Base-by-base conservation (phyloP, 2,113 vertebrate species). In the Amphilophus citrinellus region DNA sequence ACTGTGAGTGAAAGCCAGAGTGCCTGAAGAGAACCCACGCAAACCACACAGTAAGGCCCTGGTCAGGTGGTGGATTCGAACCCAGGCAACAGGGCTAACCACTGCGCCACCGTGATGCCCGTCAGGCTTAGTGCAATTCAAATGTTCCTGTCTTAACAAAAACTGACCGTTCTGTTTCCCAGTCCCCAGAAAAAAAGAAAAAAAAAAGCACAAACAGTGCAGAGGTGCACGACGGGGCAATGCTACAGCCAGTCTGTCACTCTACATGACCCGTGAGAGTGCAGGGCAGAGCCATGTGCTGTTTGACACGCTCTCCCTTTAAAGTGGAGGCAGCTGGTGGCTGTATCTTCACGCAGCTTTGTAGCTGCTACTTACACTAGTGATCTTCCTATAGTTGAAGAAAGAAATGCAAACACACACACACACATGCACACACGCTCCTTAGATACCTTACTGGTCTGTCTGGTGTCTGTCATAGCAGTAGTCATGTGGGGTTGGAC, bases 271-370 rank as follows among this genome's bases (percentile, higher is more conserved):
- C 78, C 7, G 22, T 80, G 62, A 68, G 75, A 76, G 68, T 24
- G 76, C 76, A 39, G 79, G 75, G 57, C 71, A 84, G 47, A 79
- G 82, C 75, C 75, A 73, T 89, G 82, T 75, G 79, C 88, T 90
- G 83, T 88, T 89, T 90, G 88, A 91, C 85, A 88, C 75, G 81
- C 57, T 68, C 76, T 80, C 42, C 47, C 80, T 86, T 73, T 83
- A 68, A 93, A 91, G 88, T 82, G 80, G 76, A 87, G 85, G 80
- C 88, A 93, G 90, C 93, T 94, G 93, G 62, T 22, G 77, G 82
- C 62, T 83, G 85, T 90, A 89, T 80, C 86, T 84, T 90, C 84
- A 87, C 90, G 61, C 84, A 17, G 24, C 83, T 84, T 66, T 75
- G 76, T 79, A 76, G 79, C 81, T 63, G 35, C 53, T 27, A 59